These are phyloP conservation scores for Heterocephalus glaber DNA, from an alignment of 2,113 vertebrate genomes.

Conservation along the genomic window DNA sequence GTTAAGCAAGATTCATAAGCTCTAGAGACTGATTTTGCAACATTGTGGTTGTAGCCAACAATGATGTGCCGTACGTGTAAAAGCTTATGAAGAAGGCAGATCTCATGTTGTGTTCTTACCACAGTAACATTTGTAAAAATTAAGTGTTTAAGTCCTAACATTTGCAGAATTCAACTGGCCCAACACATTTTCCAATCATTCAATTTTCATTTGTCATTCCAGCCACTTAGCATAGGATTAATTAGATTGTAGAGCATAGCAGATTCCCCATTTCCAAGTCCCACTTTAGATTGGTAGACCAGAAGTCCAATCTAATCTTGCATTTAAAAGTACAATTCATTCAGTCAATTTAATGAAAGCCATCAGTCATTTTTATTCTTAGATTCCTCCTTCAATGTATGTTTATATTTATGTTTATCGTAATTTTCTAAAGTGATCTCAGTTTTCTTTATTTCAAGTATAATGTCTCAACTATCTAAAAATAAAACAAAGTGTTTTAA, in stretches of 20 bases:
- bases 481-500: background rate
- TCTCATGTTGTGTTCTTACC: background rate
- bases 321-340: background rate
- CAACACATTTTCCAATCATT: background rate
- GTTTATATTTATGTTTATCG: background rate
- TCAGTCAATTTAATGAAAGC: background rate
- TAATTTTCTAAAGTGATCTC: background rate
- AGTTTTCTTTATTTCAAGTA: background rate
- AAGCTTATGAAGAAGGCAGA: background rate
- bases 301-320: background rate
- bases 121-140: background rate
- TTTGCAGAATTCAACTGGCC: background rate
- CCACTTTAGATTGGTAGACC: background rate
- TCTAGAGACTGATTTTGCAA: background rate
- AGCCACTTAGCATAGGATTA: background rate
- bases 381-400: background rate
- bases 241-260: background rate
- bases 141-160: background rate
- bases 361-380: background rate
- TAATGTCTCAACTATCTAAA: background rate
- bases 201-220: conserved; percentile 4
- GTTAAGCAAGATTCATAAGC: background rate
- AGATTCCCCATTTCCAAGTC: background rate
- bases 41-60: background rate
- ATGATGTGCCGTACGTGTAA: background rate